Base-by-base conservation (phyloP, 2,113 vertebrate species). In the Notarius lentiginosus region DNA sequence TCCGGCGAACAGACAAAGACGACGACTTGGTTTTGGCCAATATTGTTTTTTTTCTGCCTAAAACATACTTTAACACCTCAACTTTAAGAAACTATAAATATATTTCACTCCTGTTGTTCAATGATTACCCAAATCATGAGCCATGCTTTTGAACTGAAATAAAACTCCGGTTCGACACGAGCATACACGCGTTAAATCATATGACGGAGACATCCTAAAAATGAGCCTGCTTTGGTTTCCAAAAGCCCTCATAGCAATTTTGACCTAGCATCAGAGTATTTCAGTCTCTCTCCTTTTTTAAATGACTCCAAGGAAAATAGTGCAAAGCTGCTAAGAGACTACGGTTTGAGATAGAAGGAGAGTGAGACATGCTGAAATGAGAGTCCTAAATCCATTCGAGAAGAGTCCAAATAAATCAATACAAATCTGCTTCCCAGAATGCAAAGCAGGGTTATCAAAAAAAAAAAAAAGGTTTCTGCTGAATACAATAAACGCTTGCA, bases 401-500 rank as follows among this genome's bases (percentile, higher is more conserved):
- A 41, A 63, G 81, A 86, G 53, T 41, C 61, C 30, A 49, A 72
- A 86, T 58, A 88, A 91, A 93, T 92, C 91, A 27, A 93, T 92
- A 82, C 83, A 51, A 82, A 88, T 84, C 12, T 65, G 73, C 90
- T 84, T 89, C 76, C 84, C 84, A 85, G 88, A 93, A 93, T 93
- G 88, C 87, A 91, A 93, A 93, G 83, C 66, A 92, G 75, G 86
- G 85, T 51, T 58, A 79, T 27, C n/a, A 63, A 61, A 87, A 75
- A 61, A 75, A 90, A 85, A 24, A 34, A 22, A 60, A 49, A 81
- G 34, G 24, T 27, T 70, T 68, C 65, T 75, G 27, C 49, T 34
- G 53, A 73, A 22, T 27, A 72, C 77, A 30, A 51, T 60, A 56
- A 79, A 11, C 17, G 2, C 12, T 11, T 1, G 17, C 7, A 30